Percentiles rank a stretch among this genome's conserved stretches.
Conservation (phyloP, 2,797 vertebrate species). For the Amniataba percoides region DNA sequence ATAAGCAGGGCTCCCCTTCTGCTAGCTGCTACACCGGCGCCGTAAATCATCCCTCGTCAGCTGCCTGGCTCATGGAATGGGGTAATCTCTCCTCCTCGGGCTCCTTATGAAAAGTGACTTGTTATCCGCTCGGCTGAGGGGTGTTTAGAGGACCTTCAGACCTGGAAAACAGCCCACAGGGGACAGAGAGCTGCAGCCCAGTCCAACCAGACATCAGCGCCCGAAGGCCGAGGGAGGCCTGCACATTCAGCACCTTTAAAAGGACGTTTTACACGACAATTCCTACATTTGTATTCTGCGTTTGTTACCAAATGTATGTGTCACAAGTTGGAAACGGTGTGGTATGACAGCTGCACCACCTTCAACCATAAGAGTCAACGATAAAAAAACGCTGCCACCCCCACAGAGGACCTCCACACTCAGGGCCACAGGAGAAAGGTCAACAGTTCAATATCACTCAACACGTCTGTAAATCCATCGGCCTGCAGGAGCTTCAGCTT, state of each 20-base stretch:
- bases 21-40: conserved; percentile 46
- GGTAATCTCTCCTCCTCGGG: conserved; percentile 63
- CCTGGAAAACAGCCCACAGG: conserved; percentile 40
- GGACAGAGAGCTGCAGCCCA: background rate
- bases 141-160: conserved; percentile 49
- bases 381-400: too few relatives aligned
- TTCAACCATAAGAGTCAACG: too few relatives aligned
- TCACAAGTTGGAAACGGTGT: background rate
- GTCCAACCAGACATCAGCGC: background rate
- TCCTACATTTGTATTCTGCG: background rate
- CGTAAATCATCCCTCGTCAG: conserved; percentile 74
- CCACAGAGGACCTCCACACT: too few relatives aligned
- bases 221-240: background rate
- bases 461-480: conserved; percentile 7
- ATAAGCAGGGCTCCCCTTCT: conserved; percentile 56
- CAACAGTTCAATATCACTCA: background rate
- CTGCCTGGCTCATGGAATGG: conserved; percentile 63
- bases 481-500: background rate
- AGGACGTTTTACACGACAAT: background rate
- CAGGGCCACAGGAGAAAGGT: too few relatives aligned
- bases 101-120: conserved; percentile 62
- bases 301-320: background rate
- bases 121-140: conserved; percentile 51
- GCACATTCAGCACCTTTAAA: background rate
- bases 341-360: too few relatives aligned